Base-by-base conservation (phyloP, 2,113 vertebrate species). In the Ploceus nigricollis region DNA sequence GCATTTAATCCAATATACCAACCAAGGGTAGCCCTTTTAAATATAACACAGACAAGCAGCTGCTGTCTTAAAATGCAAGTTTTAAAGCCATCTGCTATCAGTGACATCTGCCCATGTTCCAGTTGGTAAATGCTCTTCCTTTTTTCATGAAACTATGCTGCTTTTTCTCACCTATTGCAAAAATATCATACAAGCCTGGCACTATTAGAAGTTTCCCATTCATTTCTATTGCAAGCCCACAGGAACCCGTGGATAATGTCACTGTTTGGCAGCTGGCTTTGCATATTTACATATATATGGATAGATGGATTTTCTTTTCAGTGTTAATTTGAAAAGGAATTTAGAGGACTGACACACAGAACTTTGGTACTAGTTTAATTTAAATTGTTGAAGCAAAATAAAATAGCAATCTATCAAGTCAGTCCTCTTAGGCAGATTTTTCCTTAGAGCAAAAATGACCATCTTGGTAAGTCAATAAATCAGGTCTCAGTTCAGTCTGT, bases 271-370 rank as follows among this genome's bases (percentile, higher is more conserved):
- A 90, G 76, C 72, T 94, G 86, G 61, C 76, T 82, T 92, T 94
- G 78, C 9, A 3, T 95, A 94, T 93, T 95, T 96, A 85, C 80
- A 90, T 96, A 87, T 75, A 91, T 90, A 91, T 79, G 70, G 76
- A 83, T 81, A 71, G 70, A 76, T 65, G 70, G 75, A 72, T 94
- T 95, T 93, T 92, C 73, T 94, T 96, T 93, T 93, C 84, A 91
- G 78, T 57, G 58, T 57, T 95, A 95, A 86, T 93, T 91, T 96
- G 90, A 88, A 97, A 94, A 94, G 78, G 78, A 82, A 75, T 94
- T 90, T 81, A 85, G 73, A 93, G 45, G 47, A 68, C 47, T 89
- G 91, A 80, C 40, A 53, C 18, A 50, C 33, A 69, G 66, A 85
- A 93, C 45, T 95, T 91, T 35, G 15, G 14, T 65, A 72, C 33